phyloP scores from a whole-genome alignment of 2,113 vertebrate species.

The Aleadryas rufinucha region DNA sequence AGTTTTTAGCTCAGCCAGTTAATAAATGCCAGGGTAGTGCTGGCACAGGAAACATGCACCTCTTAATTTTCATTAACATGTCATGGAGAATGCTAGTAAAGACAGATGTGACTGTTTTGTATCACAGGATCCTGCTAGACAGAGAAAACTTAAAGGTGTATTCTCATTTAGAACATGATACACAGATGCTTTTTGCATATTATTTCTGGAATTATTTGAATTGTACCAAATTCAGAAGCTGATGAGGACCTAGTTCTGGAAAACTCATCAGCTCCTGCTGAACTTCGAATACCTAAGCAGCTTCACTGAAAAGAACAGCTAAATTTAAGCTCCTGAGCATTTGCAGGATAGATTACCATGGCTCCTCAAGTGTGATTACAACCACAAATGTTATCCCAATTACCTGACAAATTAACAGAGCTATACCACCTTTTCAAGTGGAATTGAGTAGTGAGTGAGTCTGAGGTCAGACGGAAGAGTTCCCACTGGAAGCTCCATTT shows the following conservation, averaged over 20 bases:
- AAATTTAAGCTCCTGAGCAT: not conserved
- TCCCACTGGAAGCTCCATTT: not conserved
- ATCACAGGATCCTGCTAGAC: not conserved
- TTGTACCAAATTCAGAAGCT: not conserved
- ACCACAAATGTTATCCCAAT: not conserved
- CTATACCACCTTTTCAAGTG: not conserved
- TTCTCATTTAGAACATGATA: not conserved
- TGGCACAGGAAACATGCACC: not conserved
- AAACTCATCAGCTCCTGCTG: not conserved
- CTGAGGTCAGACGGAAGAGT: not conserved
- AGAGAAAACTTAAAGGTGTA: not conserved
- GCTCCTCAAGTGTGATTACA: not conserved
- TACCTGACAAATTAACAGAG: not conserved
- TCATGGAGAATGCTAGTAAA: not conserved
- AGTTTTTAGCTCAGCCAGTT: constrained; percentile 36
- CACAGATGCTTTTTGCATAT: not conserved
- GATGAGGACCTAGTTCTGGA: not conserved
- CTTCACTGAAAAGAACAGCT: not conserved
- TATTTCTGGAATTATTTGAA: not conserved
- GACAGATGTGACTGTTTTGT: not conserved
- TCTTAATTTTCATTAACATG: constrained; percentile 32
- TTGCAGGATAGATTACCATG: not conserved
- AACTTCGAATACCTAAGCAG: not conserved
- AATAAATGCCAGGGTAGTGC: constrained; percentile 39
- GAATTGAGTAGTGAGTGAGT: not conserved